Base-by-base conservation (phyloP, 35 echinoderm and acorn worm species). In the Anneissia japonica region DNA sequence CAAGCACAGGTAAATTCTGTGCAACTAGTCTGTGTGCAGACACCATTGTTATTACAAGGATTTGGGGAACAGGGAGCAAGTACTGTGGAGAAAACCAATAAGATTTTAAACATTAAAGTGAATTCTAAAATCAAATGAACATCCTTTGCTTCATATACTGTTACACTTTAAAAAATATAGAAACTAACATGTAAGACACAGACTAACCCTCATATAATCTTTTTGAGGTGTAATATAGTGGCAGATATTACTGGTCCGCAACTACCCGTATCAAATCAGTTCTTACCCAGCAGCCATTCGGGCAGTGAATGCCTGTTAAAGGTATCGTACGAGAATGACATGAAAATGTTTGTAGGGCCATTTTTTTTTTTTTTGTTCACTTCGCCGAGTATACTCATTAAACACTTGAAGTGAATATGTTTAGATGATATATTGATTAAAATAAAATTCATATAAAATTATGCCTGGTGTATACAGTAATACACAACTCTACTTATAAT, bases 61-160 rank as follows among this genome's bases (percentile, higher is more conserved):
- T 89, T 93, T 16, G 91, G 91, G 31, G 51, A 79, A 76, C 91
- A 93, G n/a, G 86, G 91, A 35, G 88, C 82, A 31, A 74, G 74
- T 17, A 84, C 91, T 91, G 46, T 37, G 37, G 34, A 80, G 39
- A 80, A 64, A 30, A 84, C 39, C 30, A 4, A 82, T 13, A 38
- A 4, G 17, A 40, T 38, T 26, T 2, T 82, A 23, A 32, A 84
- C 0, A 26, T 37, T 0, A 31, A 35, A 14, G 51, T 14, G 28
- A 13, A 14, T 13, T 14, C 13, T 64, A 13, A 64, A 64, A 28
- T 64, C 13, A 28, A 13, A 32, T 16, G 7, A 12, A 7, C 33
- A 17, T 41, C 33, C 43, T 17, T 17, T 14, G 43, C 40, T 73
- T 0, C 30, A n/a, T 30, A 4, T n/a, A 72, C 17, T 84, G 56